Evolutionary conservation across 2,797 vertebrate species (phyloP).

Genomic region (Sarcoramphus papa): DNA sequence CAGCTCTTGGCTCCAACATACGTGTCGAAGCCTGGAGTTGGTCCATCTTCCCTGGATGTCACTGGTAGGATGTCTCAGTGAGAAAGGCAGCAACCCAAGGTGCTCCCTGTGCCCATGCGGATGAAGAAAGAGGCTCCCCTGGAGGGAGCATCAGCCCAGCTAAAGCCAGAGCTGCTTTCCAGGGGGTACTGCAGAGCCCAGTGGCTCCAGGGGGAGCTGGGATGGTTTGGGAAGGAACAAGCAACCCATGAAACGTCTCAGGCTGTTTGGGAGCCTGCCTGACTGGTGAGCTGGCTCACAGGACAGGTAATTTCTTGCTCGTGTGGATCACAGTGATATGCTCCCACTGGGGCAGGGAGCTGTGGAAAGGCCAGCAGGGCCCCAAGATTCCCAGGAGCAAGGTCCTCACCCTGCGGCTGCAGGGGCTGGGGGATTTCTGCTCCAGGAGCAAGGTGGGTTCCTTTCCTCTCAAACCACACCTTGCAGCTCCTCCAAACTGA

Average conservation of each 20-base stretch:
- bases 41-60: neutral
- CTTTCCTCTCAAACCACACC: neutral
- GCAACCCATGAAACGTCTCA: neutral
- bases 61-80: neutral
- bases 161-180: neutral
- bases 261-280: neutral
- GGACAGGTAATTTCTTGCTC: neutral
- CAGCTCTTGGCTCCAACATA: neutral
- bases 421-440: neutral
- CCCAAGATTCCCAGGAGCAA: neutral
- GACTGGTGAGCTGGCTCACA: neutral
- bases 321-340: rapidly evolving
- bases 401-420: neutral
- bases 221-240: neutral
- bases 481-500: neutral
- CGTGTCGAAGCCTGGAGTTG: neutral
- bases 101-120: rapidly evolving
- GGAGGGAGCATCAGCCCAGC: neutral
- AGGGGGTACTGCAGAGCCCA: neutral
- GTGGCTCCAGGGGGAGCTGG: neutral
- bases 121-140: neutral
- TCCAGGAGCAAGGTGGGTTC: neutral
- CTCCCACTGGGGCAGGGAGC: neutral
- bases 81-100: neutral
- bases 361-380: neutral